Evolutionary conservation across 1,140 invertebrate genomes (phyloP).

Genomic region (Panonychus citri): DNA sequence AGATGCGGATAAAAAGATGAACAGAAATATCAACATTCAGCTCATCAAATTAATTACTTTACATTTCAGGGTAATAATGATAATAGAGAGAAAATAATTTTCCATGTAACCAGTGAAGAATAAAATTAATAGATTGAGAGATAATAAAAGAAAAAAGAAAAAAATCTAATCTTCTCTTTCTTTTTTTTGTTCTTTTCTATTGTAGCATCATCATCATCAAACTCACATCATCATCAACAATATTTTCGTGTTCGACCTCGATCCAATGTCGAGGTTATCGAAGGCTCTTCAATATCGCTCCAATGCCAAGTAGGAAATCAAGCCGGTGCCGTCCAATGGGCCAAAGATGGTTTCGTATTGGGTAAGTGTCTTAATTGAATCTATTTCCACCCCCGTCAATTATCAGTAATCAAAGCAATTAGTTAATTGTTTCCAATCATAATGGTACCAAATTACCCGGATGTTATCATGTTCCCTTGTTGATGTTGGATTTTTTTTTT

Average conservation of each 20-base stretch:
- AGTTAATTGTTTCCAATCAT: too few species aligned
- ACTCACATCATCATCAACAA: slow-evolving; percentile 25
- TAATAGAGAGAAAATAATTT: too few species aligned
- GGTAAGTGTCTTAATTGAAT: slow-evolving; percentile 31
- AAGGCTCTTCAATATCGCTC: slow-evolving; percentile 53
- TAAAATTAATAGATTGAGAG: too few species aligned
- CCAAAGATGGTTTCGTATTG: slow-evolving; percentile 73
- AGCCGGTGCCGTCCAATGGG: slow-evolving; percentile 70
- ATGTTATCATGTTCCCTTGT: too few species aligned
- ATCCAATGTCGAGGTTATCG: slow-evolving; percentile 43
- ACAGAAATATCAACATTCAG: too few species aligned
- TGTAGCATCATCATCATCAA: neutral
- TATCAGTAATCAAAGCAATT: too few species aligned
- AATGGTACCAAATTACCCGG: too few species aligned
- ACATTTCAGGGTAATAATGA: too few species aligned
- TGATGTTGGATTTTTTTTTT: too few species aligned
- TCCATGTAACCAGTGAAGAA: too few species aligned
- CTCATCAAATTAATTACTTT: too few species aligned
- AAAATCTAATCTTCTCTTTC: neutral
- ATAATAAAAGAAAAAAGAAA: neutral
- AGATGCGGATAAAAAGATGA: too few species aligned
- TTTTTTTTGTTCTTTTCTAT: neutral
- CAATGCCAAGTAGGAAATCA: slow-evolving; percentile 61
- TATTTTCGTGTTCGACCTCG: slow-evolving; percentile 52
- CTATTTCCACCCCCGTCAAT: neutral